Evolutionary conservation across 2,113 vertebrate species (phyloP).

Genomic region (Romanogobio albipinnatus): DNA sequence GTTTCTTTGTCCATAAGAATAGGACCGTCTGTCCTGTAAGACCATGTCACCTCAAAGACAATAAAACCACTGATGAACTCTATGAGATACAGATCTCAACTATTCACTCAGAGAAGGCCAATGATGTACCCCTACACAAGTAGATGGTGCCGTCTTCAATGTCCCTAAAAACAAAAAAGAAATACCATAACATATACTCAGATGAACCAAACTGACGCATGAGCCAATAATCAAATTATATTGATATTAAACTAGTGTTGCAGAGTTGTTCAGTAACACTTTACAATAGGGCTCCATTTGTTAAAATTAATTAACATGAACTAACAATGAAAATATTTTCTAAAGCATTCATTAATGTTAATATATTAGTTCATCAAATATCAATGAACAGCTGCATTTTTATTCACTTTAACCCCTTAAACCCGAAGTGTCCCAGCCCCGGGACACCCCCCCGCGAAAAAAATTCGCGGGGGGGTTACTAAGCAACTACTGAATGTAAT

Average conservation of each 20-base stretch:
- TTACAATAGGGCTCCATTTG: too few relatives aligned
- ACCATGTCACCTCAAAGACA: neutral
- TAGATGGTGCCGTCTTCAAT: neutral
- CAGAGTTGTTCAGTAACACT: too few relatives aligned
- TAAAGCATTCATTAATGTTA: too few relatives aligned
- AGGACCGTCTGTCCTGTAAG: constrained; percentile 15
- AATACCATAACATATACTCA: neutral
- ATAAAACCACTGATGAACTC: neutral
- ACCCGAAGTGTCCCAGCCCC: too few relatives aligned
- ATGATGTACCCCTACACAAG: neutral
- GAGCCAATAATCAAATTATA: neutral
- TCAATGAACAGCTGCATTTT: too few relatives aligned
- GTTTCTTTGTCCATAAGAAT: constrained; percentile 16
- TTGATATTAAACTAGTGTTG: neutral
- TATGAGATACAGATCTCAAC: constrained; percentile 22
- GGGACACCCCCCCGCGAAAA: too few relatives aligned
- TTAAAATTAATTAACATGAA: too few relatives aligned
- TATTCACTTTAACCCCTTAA: too few relatives aligned
- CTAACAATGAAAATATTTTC: too few relatives aligned
- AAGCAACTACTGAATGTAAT: too few relatives aligned
- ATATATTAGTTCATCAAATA: too few relatives aligned
- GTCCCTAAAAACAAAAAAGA: neutral
- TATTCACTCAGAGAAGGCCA: neutral
- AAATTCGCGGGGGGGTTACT: too few relatives aligned
- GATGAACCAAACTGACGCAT: neutral